Evolutionary conservation across 92 coral and sea anemone species (phyloP), one percentile per base, ranked within the genome.

Genomic region (Zoanthus sociatus): DNA sequence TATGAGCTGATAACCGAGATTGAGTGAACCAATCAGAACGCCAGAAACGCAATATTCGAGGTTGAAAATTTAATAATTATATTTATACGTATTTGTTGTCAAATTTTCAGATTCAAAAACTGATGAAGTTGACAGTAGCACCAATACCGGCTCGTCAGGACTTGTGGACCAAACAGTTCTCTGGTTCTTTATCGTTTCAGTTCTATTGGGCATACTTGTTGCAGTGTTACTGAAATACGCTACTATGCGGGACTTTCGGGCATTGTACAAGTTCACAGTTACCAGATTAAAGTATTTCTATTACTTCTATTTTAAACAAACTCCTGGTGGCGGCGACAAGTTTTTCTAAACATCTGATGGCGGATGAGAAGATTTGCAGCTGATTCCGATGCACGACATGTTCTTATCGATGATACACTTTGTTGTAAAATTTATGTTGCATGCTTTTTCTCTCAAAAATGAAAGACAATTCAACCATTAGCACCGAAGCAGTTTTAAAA

Each of bases 231-330:
- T 93, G 18, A 91, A 95, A 64, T 87, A 89, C 76, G 33, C 87
- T 30, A 89, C 93, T 21, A 73, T 79, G 47, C 92, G 88, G n/a
- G 99, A 97, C 63, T 69, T 91, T 45, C 81, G 78, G 14, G 73
- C 96, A 30, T 56, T 94, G 13, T 92, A 89, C 83, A 85, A 85
- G 73, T 93, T 88, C 83, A 86, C 94, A n/a, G 73, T 92, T n/a
- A 94, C 95, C 5, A 86, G 98, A 61, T 45, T 95, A 12, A 93
- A 91, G 82, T 95, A 90, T 77, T 95, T 95, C 79, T 95, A 95
- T 76, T 97, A 89, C 77, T 97, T 89, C 86, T 92, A 97, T 77
- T 89, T 92, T 82, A 92, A 83, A 37, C 89, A 84, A 47, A 88
- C 93, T 32, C 90, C 93, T 7, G 58, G 37, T 6, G 94, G 96